Evolutionary conservation across 2,888 invertebrate species (phyloP), one percentile per base, ranked within the genome.

Genomic region (Cerastoderma edule): DNA sequence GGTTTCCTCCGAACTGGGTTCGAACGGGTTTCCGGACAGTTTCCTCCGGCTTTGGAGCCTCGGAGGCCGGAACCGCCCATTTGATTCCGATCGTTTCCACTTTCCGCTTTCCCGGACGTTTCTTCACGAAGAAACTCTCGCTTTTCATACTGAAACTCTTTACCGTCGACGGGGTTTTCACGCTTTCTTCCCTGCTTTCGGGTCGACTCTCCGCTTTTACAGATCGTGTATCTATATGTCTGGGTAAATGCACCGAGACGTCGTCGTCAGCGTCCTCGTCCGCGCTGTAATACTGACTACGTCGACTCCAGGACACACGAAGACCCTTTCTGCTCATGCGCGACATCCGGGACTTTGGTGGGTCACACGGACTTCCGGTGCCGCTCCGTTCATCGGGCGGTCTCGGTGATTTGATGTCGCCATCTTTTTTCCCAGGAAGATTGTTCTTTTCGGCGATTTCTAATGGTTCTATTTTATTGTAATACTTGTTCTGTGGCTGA

Each of bases 291-390:
- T 69, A 77, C 24, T 70, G 75, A 35, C 78, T 83, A 30, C 75
- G 77, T 27, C 84, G 78, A 39, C 84, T 86, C 85, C 85, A 86
- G 0, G 85, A 83, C 8, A 86, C 85, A 19, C 85, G 80, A 19
- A 83, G 65, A 39, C 80, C 82, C 60, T 83, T 84, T 46, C 76
- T 81, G 53, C 80, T 82, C 77, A 82, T 82, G 54, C 75, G 44
- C 32, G 73, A 72, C 60, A 77, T 75, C 68, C 64, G 44, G 19
- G 67, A 67, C 28, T 67, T 67, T 22, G 76, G 72, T 28, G 69
- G 53, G 44, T 81, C 81, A n/a, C 67, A 32, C 6, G 81, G 81
- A 68, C 70, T 83, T 66, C 46, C 76, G 5, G 44, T 78, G 57
- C 68, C 83, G 35, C 63, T 60, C 16, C 78, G 67, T 27, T 66